Percentiles rank a stretch among this genome's conserved stretches.
Conservation (phyloP, 23 tunicate genomes). For the Clavelina lepadiformis region DNA sequence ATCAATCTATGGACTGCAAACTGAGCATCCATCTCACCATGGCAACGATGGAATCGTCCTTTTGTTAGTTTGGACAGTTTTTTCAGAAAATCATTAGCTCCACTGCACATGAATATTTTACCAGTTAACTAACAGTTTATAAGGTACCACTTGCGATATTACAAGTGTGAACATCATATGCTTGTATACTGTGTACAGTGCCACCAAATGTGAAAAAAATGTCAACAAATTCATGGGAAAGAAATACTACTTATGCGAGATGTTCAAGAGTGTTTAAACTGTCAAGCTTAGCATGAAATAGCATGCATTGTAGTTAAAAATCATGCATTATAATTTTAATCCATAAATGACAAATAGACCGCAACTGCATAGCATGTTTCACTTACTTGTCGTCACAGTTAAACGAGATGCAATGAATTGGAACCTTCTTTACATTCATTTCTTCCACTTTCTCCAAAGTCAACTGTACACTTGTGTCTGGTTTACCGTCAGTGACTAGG, state of each 20-base stretch:
- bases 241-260: too few species aligned
- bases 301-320: too few species aligned
- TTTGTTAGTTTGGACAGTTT: conserved; percentile 33
- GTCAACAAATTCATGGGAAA: too few species aligned
- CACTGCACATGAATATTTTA: conserved; percentile 6
- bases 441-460: conserved; percentile 54
- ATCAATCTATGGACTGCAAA: conserved; percentile 65
- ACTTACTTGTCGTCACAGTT: conserved; percentile 66
- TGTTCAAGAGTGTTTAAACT: too few species aligned
- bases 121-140: not conserved
- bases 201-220: too few species aligned
- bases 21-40: conserved; percentile 78
- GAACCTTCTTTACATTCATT: conserved; percentile 48
- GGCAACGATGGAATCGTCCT: conserved; percentile 75
- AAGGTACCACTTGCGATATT: too few species aligned
- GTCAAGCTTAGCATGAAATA: too few species aligned
- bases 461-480: conserved; percentile 77
- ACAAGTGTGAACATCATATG: too few species aligned
- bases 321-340: too few species aligned
- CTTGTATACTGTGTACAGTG: too few species aligned
- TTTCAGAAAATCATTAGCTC: conserved; percentile 50
- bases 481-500: conserved; percentile 78
- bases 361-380: too few species aligned
- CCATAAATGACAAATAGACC: too few species aligned
- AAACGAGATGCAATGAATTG: conserved; percentile 70